These are phyloP conservation scores for Pterobdella sp. DNA, from an alignment of 2,888 invertebrate species.

Conservation along the genomic window DNA sequence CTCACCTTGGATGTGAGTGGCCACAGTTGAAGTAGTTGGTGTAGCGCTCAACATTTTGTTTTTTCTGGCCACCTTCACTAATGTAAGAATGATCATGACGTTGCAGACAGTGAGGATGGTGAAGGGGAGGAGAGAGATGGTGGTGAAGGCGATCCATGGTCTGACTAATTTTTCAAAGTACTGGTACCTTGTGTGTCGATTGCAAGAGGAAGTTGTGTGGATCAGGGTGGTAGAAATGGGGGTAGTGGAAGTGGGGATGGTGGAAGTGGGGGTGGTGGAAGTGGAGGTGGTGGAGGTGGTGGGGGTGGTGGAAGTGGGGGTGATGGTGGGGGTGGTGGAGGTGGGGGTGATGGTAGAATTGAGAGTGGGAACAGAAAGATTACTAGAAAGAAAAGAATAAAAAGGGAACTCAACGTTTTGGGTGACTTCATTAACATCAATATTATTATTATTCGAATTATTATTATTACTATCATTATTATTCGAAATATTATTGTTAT, in stretches of 20 bases:
- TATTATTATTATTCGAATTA: too few species aligned
- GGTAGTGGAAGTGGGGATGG: neutral
- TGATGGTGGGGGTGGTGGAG: neutral
- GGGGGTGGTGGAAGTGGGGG: neutral
- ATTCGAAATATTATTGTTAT: too few species aligned
- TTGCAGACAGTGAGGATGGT: constrained; percentile 36
- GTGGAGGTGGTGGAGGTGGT: neutral
- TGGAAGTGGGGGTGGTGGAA: neutral
- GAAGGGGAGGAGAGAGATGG: constrained; percentile 34
- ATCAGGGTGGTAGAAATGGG: neutral
- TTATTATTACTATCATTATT: too few species aligned
- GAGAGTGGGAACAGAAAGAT: too few species aligned
- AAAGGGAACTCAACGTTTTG: too few species aligned
- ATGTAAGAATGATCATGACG: constrained; percentile 34
- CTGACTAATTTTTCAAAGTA: constrained; percentile 36
- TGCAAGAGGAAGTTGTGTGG: neutral
- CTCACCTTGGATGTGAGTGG: neutral
- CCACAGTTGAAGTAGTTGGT: neutral
- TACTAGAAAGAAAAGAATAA: too few species aligned
- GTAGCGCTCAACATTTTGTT: too few species aligned
- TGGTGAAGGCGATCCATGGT: constrained; percentile 38
- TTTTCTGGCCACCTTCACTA: constrained; percentile 21
- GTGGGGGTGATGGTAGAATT: too few species aligned
- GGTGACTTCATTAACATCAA: too few species aligned
- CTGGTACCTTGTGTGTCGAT: constrained; percentile 3